Base-by-base conservation (phyloP, 1,140 invertebrate species). In the Arion vulgaris region DNA sequence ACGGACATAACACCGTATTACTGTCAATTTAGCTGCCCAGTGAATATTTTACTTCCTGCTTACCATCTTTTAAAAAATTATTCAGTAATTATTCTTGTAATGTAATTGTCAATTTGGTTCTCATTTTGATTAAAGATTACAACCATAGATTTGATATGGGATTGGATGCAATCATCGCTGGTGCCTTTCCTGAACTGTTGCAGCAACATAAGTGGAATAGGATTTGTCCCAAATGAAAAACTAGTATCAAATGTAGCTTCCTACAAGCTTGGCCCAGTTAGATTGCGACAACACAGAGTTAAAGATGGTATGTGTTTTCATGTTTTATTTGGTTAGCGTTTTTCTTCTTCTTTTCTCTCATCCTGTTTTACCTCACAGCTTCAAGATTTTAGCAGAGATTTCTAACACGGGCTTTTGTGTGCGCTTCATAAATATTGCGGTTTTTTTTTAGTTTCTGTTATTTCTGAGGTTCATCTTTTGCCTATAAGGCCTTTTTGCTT, bases 221-320 rank as follows among this genome's bases (percentile, higher is more conserved):
- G 0, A 11, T 26, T 49, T 38, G 23, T 4, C 13, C 26, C 19
- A 1, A 32, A 19, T 1, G 34, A 17, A n/a, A 49, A 49, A 49
- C 36, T 71, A 11, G 78, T 80, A 9, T 28, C 39, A 0, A 49
- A 62, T 2, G 28, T 71, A 0, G 39, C 41, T 28, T 80, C 78
- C 15, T 80, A 80, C 66, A 39, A n/a, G 28, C 1, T 71, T 1
- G 78, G 78, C 9, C 78, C 78, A 17, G 19, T 49, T 19, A 69
- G 78, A 23, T 23, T 80, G 1, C 32, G 78, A 36, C 78, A 80
- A 28, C 78, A 80, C 68, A 41, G 78, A 36, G n/a, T 32, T 11
- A 36, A 26, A 23, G 32, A 80, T n/a, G 66, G 78, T 80, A 51
- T 0, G 76, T 72, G 4, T 71, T 34, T 71, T 11, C 7, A n/a